A percentile compares a stretch with the other conserved stretches of the same genome.
Conservation (phyloP, 2,888 invertebrate genomes). For the Sylvicola cinctus region DNA sequence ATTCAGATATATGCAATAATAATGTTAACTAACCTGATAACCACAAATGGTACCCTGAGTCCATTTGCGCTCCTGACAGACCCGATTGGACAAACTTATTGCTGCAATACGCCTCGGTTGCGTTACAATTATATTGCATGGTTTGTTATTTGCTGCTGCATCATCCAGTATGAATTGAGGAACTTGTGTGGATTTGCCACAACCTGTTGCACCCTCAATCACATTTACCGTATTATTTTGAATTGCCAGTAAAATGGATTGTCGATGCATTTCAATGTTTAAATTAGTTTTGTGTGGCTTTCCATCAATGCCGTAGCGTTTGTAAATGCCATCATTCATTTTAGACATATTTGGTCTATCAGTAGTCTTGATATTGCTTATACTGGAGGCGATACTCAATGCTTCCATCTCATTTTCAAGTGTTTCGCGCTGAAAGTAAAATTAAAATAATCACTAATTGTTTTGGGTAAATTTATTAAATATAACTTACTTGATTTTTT, state of each 20-base stretch:
- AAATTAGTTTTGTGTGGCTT: too few relatives aligned
- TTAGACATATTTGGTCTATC: too few relatives aligned
- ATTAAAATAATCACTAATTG: too few relatives aligned
- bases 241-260: conserved; percentile 25
- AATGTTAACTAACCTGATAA: conserved; percentile 46
- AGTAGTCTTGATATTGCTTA: too few relatives aligned
- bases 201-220: conserved; percentile 84
- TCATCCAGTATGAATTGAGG: conserved; percentile 83
- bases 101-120: conserved; percentile 90
- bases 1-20: not conserved
- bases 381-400: too few relatives aligned
- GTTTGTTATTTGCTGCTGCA: conserved; percentile 34
- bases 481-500: too few relatives aligned
- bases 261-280: too few relatives aligned
- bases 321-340: too few relatives aligned
- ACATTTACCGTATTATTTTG: conserved; percentile 41
- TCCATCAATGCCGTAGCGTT: too few relatives aligned
- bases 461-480: too few relatives aligned
- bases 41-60: conserved; percentile 64
- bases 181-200: conserved; percentile 76
- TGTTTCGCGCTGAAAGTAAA: too few relatives aligned
- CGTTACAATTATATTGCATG: conserved; percentile 78
- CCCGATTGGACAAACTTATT: conserved; percentile 67
- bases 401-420: too few relatives aligned
- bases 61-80: conserved; percentile 70